These are phyloP conservation scores for Osmerus eperlanus DNA, from an alignment of 2,113 vertebrate species.

Conservation along the genomic window DNA sequence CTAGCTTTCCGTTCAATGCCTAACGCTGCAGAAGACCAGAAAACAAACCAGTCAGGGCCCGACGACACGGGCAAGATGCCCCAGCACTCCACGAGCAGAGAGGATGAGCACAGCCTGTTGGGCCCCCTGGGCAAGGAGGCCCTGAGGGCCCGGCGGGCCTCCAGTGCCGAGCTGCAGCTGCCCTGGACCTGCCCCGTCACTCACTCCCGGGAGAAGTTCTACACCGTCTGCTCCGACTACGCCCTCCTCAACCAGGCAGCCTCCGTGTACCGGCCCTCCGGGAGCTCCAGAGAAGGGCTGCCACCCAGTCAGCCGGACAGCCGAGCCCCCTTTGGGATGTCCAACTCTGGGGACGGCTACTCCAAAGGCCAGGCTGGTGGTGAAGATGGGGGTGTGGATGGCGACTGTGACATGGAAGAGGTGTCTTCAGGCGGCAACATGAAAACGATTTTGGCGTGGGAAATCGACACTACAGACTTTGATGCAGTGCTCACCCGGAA, in stretches of 20 bases:
- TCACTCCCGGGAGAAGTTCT: slow-evolving; percentile 93
- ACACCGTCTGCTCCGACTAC: slow-evolving; percentile 96
- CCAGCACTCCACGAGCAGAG: slow-evolving; percentile 61
- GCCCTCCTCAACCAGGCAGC: slow-evolving; percentile 93
- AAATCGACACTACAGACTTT: slow-evolving; percentile 95
- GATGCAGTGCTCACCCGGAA: slow-evolving; percentile 79
- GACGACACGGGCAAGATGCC: slow-evolving; percentile 63
- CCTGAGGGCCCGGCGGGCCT: slow-evolving; percentile 68
- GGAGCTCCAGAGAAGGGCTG: slow-evolving; percentile 60
- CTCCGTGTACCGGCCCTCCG: slow-evolving; percentile 78
- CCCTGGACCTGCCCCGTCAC: slow-evolving; percentile 95
- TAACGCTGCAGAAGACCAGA: slow-evolving; percentile 84
- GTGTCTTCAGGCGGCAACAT: slow-evolving; percentile 67
- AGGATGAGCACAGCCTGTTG: slow-evolving; percentile 55
- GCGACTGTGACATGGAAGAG: slow-evolving; percentile 79
- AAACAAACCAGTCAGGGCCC: slow-evolving; percentile 71
- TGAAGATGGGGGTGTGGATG: slow-evolving; percentile 70
- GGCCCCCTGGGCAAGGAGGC: slow-evolving; percentile 72
- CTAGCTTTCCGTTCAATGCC: slow-evolving; percentile 81
- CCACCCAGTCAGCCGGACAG: slow-evolving; percentile 66
- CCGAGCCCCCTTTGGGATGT: slow-evolving; percentile 59
- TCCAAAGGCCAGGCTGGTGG: slow-evolving; percentile 62
- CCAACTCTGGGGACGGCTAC: slow-evolving; percentile 63
- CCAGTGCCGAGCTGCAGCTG: slow-evolving; percentile 83
- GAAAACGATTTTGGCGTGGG: slow-evolving; percentile 90